These are phyloP conservation scores for Trichonephila clavata DNA, from an alignment of 1,140 invertebrate species.

Conservation along the genomic window DNA sequence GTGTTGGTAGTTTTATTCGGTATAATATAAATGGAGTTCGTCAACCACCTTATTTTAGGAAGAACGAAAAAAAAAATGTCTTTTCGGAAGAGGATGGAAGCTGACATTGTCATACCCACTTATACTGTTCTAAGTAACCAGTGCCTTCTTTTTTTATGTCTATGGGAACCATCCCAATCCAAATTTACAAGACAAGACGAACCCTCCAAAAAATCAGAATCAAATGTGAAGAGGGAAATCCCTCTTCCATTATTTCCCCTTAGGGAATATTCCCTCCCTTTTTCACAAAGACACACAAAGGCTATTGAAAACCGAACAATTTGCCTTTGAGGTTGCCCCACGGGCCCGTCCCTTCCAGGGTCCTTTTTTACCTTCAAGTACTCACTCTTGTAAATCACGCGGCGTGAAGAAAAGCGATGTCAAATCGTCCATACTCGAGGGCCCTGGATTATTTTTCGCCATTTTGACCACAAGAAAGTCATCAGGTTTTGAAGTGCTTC, in stretches of 20 bases:
- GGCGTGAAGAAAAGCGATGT: slow-evolving; percentile 29
- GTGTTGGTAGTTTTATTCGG: no score
- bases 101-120: no score
- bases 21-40: no score
- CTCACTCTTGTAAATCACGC: slow-evolving; percentile 11
- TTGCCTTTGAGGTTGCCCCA: not conserved
- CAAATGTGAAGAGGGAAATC: not conserved
- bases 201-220: not conserved
- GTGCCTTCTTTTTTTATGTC: not conserved
- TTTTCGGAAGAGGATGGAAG: no score
- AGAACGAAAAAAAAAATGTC: no score
- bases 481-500: not conserved
- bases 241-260: not conserved
- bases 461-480: slow-evolving; percentile 19
- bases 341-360: not conserved
- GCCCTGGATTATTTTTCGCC: slow-evolving; percentile 22
- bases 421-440: slow-evolving; percentile 15
- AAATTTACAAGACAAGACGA: not conserved
- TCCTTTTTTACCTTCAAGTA: not conserved
- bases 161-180: not conserved
- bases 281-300: not conserved
- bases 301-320: slow-evolving; percentile 19
- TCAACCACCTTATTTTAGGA: no score
- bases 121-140: not conserved
- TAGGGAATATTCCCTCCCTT: not conserved